phyloP scores from a whole-genome alignment of 2,888 invertebrate genomes.

The Macroteleia sp. region DNA sequence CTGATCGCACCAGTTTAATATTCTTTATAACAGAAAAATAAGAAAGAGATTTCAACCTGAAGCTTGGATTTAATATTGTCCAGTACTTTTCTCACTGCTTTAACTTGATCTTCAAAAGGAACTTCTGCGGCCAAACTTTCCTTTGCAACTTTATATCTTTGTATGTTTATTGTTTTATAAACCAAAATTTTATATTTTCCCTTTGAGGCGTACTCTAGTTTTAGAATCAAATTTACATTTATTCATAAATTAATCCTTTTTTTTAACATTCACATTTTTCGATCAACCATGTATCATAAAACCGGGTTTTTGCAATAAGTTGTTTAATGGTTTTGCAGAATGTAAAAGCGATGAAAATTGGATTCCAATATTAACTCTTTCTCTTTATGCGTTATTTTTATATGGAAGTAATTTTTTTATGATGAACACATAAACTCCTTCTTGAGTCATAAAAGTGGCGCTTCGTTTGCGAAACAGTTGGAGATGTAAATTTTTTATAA shows the following conservation, averaged over 20 bases:
- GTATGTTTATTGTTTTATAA: neutral
- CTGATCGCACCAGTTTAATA: too few relatives aligned
- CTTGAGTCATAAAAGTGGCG: neutral
- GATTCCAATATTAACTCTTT: neutral
- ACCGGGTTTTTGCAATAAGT: too few relatives aligned
- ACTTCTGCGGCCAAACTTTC: neutral
- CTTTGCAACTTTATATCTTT: conserved; percentile 7
- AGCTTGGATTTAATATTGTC: conserved; percentile 17
- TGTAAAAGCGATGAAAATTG: neutral
- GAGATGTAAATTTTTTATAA: conserved; percentile 11
- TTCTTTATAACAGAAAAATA: too few relatives aligned
- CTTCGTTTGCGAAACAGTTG: conserved; percentile 1
- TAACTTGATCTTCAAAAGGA: conserved; percentile 1
- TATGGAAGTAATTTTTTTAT: neutral
- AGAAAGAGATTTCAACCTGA: too few relatives aligned
- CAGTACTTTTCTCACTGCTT: neutral
- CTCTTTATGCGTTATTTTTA: neutral
- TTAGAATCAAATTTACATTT: too few relatives aligned
- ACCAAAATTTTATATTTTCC: too few relatives aligned
- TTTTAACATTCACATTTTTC: too few relatives aligned
- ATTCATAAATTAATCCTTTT: too few relatives aligned
- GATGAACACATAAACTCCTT: conserved; percentile 2
- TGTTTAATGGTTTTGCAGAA: neutral
- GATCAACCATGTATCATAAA: too few relatives aligned
- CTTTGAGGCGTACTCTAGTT: too few relatives aligned